phyloP scores from a whole-genome alignment of 2,888 invertebrate species.

The Alentia gelatinosa region DNA sequence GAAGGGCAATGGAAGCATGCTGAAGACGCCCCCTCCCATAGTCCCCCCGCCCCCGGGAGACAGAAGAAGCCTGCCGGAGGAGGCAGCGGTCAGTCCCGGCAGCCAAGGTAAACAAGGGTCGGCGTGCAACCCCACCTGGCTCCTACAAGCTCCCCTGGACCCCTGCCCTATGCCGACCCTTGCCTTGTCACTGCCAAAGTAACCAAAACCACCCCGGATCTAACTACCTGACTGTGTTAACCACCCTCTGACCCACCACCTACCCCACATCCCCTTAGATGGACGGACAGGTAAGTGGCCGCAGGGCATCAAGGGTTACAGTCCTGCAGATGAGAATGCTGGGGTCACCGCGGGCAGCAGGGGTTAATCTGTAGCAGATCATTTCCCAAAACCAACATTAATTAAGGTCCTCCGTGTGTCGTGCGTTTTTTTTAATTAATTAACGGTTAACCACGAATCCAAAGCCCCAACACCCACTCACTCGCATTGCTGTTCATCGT shows the following conservation, averaged over 20 bases:
- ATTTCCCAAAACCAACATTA: neutral
- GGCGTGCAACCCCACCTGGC: neutral
- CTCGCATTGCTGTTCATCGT: too few relatives aligned
- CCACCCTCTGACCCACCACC: neutral
- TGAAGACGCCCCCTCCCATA: too few relatives aligned
- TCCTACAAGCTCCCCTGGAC: neutral
- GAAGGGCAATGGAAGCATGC: neutral
- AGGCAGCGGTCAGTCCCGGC: too few relatives aligned
- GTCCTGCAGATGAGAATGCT: neutral
- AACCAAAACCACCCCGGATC: too few relatives aligned
- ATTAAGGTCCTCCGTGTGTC: neutral
- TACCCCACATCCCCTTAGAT: neutral
- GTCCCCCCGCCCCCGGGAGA: too few relatives aligned
- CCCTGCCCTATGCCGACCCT: neutral
- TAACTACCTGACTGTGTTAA: too few relatives aligned
- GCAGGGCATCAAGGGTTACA: neutral
- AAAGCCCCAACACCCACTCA: neutral
- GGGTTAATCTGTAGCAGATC: neutral
- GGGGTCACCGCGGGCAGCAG: neutral
- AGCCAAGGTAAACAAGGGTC: constrained; percentile 35
- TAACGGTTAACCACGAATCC: neutral
- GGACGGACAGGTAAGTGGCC: neutral
- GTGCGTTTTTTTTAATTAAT: too few relatives aligned
- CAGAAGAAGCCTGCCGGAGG: too few relatives aligned
- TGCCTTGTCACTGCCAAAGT: neutral